Evolutionary conservation across 2,113 vertebrate genomes (phyloP).

Genomic region (Myotis davidii): DNA sequence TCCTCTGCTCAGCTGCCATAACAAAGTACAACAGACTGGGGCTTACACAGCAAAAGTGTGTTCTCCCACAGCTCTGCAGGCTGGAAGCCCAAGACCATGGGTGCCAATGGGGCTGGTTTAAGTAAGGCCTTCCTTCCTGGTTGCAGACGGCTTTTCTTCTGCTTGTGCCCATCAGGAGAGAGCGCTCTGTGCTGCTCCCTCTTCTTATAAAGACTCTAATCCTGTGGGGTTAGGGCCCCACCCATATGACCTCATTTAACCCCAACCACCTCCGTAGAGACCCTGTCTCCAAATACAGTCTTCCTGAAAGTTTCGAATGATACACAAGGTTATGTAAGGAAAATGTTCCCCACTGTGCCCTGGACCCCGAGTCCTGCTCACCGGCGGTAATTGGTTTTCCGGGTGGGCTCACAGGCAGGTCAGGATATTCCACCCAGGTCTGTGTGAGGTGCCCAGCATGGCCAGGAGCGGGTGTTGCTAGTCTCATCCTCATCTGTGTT

Average conservation of each 20-base stretch:
- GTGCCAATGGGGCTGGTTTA: accelerated
- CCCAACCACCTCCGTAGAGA: neutral
- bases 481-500: neutral
- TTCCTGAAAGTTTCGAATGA: neutral
- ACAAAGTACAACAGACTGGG: accelerated
- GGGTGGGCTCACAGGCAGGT: too few species aligned
- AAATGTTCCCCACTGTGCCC: neutral
- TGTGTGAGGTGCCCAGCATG: neutral
- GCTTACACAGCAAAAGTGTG: accelerated
- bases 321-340: neutral
- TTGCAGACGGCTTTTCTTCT: neutral
- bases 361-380: neutral
- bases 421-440: accelerated
- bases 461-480: accelerated
- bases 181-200: neutral
- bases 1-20: accelerated
- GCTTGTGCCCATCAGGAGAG: neutral
- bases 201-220: neutral
- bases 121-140: neutral
- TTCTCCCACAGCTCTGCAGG: neutral
- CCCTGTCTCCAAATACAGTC: neutral
- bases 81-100: neutral
- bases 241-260: neutral
- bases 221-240: neutral
- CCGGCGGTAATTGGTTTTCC: accelerated